These are phyloP conservation scores for Masnerella sp. DNA, from an alignment of 2,888 invertebrate species.

Conservation along the genomic window DNA sequence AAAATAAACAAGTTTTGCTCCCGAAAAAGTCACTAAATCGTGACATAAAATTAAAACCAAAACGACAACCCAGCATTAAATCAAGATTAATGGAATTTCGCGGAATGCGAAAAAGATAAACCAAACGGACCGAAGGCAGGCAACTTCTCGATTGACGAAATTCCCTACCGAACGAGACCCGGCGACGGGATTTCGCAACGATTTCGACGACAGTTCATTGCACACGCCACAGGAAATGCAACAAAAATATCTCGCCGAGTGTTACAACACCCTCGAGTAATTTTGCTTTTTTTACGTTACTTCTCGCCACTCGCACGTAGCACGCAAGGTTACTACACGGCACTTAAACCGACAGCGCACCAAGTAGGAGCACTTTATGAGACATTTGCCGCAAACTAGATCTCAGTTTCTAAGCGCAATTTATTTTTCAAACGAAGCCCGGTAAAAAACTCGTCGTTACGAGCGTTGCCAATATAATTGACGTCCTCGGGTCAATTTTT, in stretches of 20 bases:
- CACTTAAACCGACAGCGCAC: slow-evolving; percentile 37
- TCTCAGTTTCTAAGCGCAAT: slow-evolving; percentile 27
- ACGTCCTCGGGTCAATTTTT: background rate
- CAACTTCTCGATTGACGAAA: slow-evolving; percentile 12
- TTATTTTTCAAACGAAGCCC: slow-evolving; percentile 17
- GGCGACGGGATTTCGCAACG: slow-evolving; percentile 21
- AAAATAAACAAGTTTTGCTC: too few species aligned
- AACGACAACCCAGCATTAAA: too few species aligned
- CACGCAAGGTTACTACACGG: slow-evolving; percentile 53
- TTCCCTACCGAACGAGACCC: slow-evolving; percentile 12
- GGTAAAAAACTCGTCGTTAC: slow-evolving; percentile 3
- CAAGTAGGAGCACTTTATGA: slow-evolving; percentile 28
- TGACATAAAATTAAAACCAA: too few species aligned
- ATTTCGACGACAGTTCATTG: slow-evolving; percentile 50
- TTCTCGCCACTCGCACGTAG: slow-evolving; percentile 27
- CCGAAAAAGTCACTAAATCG: too few species aligned
- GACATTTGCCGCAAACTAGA: slow-evolving; percentile 43
- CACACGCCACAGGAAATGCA: slow-evolving; percentile 49
- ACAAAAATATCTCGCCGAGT: slow-evolving; percentile 40
- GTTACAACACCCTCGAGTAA: slow-evolving; percentile 56
- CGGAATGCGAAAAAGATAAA: too few species aligned
- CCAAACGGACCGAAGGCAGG: background rate
- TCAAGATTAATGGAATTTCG: too few species aligned
- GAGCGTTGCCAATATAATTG: background rate
- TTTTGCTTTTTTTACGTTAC: slow-evolving; percentile 39